These are phyloP conservation scores for Pristionchus maxplancki DNA, from an alignment of 2,888 invertebrate species.

Conservation along the genomic window DNA sequence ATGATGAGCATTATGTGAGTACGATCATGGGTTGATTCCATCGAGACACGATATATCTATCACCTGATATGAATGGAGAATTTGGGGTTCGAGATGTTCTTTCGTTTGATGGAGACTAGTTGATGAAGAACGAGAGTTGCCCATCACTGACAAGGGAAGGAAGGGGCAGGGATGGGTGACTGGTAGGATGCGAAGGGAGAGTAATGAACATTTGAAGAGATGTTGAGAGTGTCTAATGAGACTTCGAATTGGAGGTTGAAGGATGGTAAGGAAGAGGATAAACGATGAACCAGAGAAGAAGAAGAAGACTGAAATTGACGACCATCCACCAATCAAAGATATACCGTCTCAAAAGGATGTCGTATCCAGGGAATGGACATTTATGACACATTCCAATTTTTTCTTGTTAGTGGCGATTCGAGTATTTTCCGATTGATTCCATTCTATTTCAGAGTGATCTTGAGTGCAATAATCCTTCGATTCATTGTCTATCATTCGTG, in stretches of 20 bases:
- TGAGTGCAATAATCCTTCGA: background rate
- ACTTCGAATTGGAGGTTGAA: background rate
- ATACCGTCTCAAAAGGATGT: background rate
- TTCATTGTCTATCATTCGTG: conserved; percentile 7
- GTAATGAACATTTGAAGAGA: conserved; percentile 7
- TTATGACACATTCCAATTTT: background rate
- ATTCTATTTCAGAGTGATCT: background rate
- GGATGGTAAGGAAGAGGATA: conserved; percentile 2
- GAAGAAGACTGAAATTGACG: background rate
- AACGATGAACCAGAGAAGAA: conserved; percentile 33
- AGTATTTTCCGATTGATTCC: background rate
- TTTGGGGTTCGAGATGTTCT: conserved; percentile 49
- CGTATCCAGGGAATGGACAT: background rate
- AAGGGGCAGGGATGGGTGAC: background rate
- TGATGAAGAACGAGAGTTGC: conserved; percentile 32
- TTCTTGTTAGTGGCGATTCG: background rate
- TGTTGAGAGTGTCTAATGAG: conserved; percentile 13
- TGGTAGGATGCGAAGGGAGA: background rate
- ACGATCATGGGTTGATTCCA: background rate
- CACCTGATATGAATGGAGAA: conserved; percentile 15
- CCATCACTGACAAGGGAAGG: background rate
- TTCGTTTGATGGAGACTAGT: conserved; percentile 31
- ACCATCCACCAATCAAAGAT: background rate
- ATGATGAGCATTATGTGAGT: background rate
- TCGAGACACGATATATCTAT: background rate